Evolutionary conservation across 2,797 vertebrate genomes (phyloP).

Genomic region (Enteromius treurensis): DNA sequence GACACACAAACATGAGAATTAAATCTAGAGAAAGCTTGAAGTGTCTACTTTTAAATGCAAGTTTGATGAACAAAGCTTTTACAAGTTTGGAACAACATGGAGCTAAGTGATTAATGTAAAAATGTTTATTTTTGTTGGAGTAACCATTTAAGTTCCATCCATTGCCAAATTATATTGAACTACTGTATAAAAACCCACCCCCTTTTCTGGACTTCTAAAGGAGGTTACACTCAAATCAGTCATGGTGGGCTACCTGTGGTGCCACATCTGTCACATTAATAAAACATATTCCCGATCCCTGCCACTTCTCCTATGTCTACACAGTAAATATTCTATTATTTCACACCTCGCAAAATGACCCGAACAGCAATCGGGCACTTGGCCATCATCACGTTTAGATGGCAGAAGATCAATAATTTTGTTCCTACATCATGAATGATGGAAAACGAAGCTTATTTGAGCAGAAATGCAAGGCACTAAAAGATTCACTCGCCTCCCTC

Average conservation of each 20-base stretch:
- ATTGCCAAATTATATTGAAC: not conserved
- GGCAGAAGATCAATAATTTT: slow-evolving; percentile 23
- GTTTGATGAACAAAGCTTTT: no score
- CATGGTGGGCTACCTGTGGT: slow-evolving; percentile 25
- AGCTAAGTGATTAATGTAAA: no score
- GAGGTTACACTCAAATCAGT: not conserved
- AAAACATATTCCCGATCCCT: slow-evolving; percentile 17
- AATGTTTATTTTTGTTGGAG: no score
- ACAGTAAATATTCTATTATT: slow-evolving; percentile 30
- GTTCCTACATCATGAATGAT: slow-evolving; percentile 33
- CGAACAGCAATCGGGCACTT: not conserved
- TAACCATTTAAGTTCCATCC: no score
- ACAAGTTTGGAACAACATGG: no score
- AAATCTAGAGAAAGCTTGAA: no score
- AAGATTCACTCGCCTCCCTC: slow-evolving; percentile 23
- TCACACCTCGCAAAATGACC: slow-evolving; percentile 7
- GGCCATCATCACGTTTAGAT: slow-evolving; percentile 6
- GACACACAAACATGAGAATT: no score
- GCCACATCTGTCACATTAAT: slow-evolving; percentile 29
- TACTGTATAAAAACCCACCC: no score
- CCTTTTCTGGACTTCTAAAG: not conserved
- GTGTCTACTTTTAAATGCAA: no score
- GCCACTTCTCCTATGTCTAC: not conserved
- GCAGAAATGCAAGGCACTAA: slow-evolving; percentile 10
- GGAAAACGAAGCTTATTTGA: slow-evolving; percentile 10